Evolutionary conservation across 2,888 invertebrate species (phyloP), one percentile per base, ranked within the genome.

Genomic region (Crossocerus cetratus): DNA sequence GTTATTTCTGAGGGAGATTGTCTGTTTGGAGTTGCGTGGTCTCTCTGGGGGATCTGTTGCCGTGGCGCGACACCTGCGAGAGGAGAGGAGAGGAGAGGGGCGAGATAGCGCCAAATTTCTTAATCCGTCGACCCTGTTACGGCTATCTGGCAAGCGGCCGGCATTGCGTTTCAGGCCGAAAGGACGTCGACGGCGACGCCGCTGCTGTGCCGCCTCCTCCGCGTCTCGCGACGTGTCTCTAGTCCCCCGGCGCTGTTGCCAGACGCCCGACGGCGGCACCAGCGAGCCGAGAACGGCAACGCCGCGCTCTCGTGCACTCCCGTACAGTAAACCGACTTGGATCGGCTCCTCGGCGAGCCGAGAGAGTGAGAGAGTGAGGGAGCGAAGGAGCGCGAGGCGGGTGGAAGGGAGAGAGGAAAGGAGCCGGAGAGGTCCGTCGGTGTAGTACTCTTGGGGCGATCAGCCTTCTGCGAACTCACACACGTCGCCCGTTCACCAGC

Each of bases 71-170:
- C 67, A 80, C 76, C 69, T 77, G 80, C 74, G 43, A 32, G 56
- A 65, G 68, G 69, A 32, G 11, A 11, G 32, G 67, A 59, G 55
- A 70, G 74, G 78, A 69, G 69, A 32, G 11, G 32, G 32, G 67
- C 59, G 55, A 70, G 74, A 80, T 77, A 78, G 69, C 77, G 78
- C 82, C 82, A 85, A 85, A 83, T 85, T 84, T 85, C 84, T 85
- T 81, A 78, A 84, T 83, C 76, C 81, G 77, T 76, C 83, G 83
- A 84, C 81, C 82, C 79, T 83, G 81, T 84, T 82, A 83, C 82
- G 81, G 75, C n/a, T 83, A 80, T 81, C 76, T 81, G 78, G 77
- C 82, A 81, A 81, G 53, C 74, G 67, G 77, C 70, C 81, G 82
- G 80, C 80, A 76, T 83, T 81, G 82, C 77, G 74, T 81, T 83